Evolutionary conservation across 92 coral and sea anemone genomes (phyloP).

Genomic region (Parazoanthus atlanticus): DNA sequence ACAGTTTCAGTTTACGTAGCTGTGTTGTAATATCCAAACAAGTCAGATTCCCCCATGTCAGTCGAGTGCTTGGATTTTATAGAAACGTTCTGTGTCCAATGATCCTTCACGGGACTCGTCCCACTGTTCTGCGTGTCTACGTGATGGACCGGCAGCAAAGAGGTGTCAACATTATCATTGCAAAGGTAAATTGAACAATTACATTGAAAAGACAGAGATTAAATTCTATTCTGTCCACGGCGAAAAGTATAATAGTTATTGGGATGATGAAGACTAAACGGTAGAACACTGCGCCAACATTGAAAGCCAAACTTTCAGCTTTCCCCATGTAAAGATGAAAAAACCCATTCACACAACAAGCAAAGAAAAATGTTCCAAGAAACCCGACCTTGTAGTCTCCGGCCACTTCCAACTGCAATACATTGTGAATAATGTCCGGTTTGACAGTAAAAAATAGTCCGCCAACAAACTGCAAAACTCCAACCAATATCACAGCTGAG

Average conservation of each 20-base stretch:
- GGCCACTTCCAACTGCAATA: slow-evolving; percentile 41
- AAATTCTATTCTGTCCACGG: slow-evolving; percentile 53
- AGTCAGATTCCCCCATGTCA: not conserved
- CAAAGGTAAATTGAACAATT: not conserved
- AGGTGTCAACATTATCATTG: not conserved
- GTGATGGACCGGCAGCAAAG: not conserved
- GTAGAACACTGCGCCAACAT: slow-evolving; percentile 52
- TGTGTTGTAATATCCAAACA: no score
- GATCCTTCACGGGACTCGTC: not conserved
- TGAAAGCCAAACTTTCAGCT: slow-evolving; percentile 35
- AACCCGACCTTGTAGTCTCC: slow-evolving; percentile 37
- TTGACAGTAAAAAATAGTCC: slow-evolving; percentile 44
- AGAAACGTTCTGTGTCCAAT: not conserved
- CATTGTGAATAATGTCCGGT: slow-evolving; percentile 41
- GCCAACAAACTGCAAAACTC: slow-evolving; percentile 45
- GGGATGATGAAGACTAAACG: slow-evolving; percentile 55
- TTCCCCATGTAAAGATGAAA: slow-evolving; percentile 52
- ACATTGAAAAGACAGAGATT: slow-evolving; percentile 35
- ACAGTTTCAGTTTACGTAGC: no score
- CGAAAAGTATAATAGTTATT: slow-evolving; percentile 18
- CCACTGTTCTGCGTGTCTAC: not conserved
- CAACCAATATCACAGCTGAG: slow-evolving; percentile 37
- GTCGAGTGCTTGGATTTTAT: not conserved
- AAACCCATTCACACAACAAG: slow-evolving; percentile 51
- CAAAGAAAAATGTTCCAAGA: slow-evolving; percentile 49